Evolutionary conservation across 2,888 invertebrate species (phyloP).

Genomic region (Adela reaumurella): DNA sequence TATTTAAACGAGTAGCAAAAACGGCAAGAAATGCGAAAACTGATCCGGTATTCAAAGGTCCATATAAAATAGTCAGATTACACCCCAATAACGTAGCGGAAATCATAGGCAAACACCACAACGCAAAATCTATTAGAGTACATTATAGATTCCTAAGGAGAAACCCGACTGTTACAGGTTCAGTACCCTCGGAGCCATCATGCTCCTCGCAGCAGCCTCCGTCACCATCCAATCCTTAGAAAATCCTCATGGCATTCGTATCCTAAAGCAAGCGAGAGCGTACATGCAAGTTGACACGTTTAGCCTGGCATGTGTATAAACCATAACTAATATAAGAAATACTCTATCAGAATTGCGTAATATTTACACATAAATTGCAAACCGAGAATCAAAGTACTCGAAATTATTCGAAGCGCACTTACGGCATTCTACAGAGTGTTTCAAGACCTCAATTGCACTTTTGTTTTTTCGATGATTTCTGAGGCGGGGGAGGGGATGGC

Average conservation of each 20-base stretch:
- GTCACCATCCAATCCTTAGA: neutral
- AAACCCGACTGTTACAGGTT: slow-evolving; percentile 10
- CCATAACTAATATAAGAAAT: too few species aligned
- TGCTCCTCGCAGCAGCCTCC: slow-evolving; percentile 3
- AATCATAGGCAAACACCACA: slow-evolving; percentile 10
- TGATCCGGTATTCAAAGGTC: slow-evolving; percentile 9
- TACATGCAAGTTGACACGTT: slow-evolving; percentile 2
- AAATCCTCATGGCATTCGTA: neutral
- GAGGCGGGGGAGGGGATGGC: too few species aligned
- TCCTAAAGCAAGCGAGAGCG: slow-evolving; percentile 3
- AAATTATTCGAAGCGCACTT: too few species aligned
- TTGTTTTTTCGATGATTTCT: too few species aligned
- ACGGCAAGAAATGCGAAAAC: neutral
- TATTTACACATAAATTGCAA: too few species aligned
- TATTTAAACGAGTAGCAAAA: neutral
- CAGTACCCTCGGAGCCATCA: slow-evolving; percentile 2
- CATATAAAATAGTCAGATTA: slow-evolving; percentile 9
- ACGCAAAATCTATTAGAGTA: slow-evolving; percentile 10
- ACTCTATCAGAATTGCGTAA: too few species aligned
- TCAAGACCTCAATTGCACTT: too few species aligned
- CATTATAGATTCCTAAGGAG: slow-evolving; percentile 9
- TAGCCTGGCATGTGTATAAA: neutral
- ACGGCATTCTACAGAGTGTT: too few species aligned
- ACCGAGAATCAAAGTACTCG: too few species aligned
- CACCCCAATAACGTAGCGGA: slow-evolving; percentile 10